phyloP scores from a whole-genome alignment of 1,140 invertebrate genomes.

The Diorhabda elongata region DNA sequence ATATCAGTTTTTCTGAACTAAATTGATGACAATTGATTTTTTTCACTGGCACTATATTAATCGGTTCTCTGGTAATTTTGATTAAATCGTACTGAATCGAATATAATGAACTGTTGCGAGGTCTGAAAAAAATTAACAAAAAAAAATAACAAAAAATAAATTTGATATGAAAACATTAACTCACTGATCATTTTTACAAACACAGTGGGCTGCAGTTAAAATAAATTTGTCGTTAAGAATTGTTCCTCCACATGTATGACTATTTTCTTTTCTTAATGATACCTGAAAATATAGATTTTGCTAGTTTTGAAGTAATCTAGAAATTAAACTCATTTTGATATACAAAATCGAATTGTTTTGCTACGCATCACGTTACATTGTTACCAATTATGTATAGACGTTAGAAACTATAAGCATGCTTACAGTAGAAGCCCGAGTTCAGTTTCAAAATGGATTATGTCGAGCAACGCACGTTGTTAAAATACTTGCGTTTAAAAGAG shows the following conservation, averaged over 20 bases:
- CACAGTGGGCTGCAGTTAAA: constrained; percentile 37
- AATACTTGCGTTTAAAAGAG: too few relatives aligned
- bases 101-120: constrained; percentile 19
- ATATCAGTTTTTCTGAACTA: constrained; percentile 22
- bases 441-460: too few relatives aligned
- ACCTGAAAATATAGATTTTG: not conserved
- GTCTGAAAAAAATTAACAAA: constrained; percentile 16
- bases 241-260: constrained; percentile 32
- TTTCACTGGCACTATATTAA: constrained; percentile 23
- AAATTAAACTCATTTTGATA: too few relatives aligned
- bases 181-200: constrained; percentile 22
- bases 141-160: not conserved
- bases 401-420: too few relatives aligned
- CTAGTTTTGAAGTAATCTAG: too few relatives aligned
- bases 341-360: too few relatives aligned
- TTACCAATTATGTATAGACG: too few relatives aligned
- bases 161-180: constrained; percentile 5
- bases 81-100: constrained; percentile 30
- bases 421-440: too few relatives aligned
- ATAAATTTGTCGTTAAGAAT: constrained; percentile 34
- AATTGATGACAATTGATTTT: constrained; percentile 27
- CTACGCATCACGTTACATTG: too few relatives aligned
- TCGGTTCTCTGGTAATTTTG: constrained; percentile 22
- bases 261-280: constrained; percentile 4
- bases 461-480: too few relatives aligned